A percentile compares a stretch with the other conserved stretches of the same genome.
Conservation (phyloP, 2,888 invertebrate species). For the Stictocephala bisonia region DNA sequence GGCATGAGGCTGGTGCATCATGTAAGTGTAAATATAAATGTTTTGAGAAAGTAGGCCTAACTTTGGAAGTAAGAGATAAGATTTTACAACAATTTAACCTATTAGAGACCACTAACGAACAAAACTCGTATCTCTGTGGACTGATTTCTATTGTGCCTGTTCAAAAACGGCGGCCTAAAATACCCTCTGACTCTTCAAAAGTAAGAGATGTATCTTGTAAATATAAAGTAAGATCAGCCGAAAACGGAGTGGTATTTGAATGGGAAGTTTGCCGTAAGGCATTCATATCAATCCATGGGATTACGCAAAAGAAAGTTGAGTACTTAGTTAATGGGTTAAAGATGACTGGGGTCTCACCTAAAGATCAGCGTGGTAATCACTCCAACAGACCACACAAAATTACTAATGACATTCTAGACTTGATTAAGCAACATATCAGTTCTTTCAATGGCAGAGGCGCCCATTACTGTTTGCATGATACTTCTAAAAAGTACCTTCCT, state of each 20-base stretch:
- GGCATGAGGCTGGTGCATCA: slow-evolving; percentile 15
- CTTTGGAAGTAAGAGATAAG: slow-evolving; percentile 36
- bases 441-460: slow-evolving; percentile 22
- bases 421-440: slow-evolving; percentile 9
- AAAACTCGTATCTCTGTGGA: slow-evolving; percentile 34
- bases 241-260: not conserved
- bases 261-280: slow-evolving; percentile 33
- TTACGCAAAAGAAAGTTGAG: slow-evolving; percentile 21
- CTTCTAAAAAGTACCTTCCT: slow-evolving; percentile 28
- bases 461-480: slow-evolving; percentile 20
- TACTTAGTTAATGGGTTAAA: slow-evolving; percentile 8
- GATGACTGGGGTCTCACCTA: slow-evolving; percentile 33
- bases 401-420: not conserved
- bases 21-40: slow-evolving; percentile 32
- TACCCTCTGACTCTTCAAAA: not conserved
- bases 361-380: slow-evolving; percentile 31
- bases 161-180: slow-evolving; percentile 9
- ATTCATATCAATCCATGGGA: slow-evolving; percentile 22
- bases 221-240: slow-evolving; percentile 10
- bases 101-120: slow-evolving; percentile 16
- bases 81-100: slow-evolving; percentile 31
- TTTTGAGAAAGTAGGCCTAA: slow-evolving; percentile 1
- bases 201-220: slow-evolving; percentile 37
- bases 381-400: not conserved
- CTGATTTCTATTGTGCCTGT: slow-evolving; percentile 30